Percentiles rank a stretch among this genome's conserved stretches.
These are phyloP conservation scores for Rafetus swinhoei DNA, from an alignment of 2,113 vertebrate genomes.

Conservation along the genomic window DNA sequence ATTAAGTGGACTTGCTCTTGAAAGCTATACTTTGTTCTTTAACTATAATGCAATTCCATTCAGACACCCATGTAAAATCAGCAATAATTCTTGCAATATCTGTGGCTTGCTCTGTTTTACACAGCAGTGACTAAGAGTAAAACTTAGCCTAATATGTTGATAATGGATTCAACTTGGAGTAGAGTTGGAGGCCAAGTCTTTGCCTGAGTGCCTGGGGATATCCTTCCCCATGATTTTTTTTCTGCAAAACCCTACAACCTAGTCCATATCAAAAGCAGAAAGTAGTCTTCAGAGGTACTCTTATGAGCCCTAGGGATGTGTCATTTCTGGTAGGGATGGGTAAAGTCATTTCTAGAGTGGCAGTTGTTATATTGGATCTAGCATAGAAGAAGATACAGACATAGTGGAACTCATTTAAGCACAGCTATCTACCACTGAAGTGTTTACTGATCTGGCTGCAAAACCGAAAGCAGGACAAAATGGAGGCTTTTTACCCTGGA, in stretches of 20 bases:
- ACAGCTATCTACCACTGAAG: too few species aligned
- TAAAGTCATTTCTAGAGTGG: not conserved
- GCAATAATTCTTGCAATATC: not conserved
- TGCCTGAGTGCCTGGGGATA: not conserved
- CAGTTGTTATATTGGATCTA: too few species aligned
- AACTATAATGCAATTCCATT: not conserved
- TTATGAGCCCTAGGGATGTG: not conserved
- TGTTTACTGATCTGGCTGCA: too few species aligned
- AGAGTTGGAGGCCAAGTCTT: not conserved
- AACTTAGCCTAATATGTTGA: not conserved
- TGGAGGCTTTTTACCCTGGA: too few species aligned
- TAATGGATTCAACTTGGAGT: not conserved
- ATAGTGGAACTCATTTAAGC: too few species aligned
- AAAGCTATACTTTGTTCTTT: not conserved
- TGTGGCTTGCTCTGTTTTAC: not conserved
- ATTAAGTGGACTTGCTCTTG: not conserved
- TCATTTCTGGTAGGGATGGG: not conserved
- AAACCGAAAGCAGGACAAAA: too few species aligned
- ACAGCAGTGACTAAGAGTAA: not conserved
- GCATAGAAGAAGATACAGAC: too few species aligned
- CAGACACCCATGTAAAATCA: not conserved
- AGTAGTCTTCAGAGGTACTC: not conserved
- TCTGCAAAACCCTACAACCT: not conserved
- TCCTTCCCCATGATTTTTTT: not conserved
- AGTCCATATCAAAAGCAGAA: not conserved